Conservation (phyloP, 92 coral and sea anemone species). For the Porites divaricata region DNA sequence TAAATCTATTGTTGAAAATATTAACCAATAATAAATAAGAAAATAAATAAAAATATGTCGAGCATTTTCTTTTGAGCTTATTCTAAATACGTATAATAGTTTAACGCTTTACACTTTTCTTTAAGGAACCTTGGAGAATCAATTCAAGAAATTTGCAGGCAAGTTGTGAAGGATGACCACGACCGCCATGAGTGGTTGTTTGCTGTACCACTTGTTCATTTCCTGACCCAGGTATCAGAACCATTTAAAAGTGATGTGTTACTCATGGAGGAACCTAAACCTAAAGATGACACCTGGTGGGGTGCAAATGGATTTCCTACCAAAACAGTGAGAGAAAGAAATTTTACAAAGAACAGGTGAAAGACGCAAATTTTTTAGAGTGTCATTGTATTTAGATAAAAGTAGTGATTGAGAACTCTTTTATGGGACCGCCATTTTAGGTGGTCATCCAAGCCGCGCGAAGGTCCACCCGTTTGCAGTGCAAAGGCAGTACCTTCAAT, state of each 20-base stretch:
- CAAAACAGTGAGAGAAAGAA: conserved; percentile 25
- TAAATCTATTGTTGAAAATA: no score
- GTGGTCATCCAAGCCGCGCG: no score
- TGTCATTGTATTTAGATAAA: no score
- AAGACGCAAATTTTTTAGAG: not conserved
- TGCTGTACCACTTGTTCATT: conserved; percentile 16
- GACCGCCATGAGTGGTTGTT: conserved; percentile 65
- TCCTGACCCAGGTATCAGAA: not conserved
- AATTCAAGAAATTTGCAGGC: conserved; percentile 48
- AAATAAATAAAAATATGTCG: no score
- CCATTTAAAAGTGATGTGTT: conserved; percentile 54
- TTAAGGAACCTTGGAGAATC: conserved; percentile 54
- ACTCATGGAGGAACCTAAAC: conserved; percentile 50
- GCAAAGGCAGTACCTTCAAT: no score
- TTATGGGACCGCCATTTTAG: no score
- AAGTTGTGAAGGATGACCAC: conserved; percentile 9
- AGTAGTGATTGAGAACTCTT: not conserved
- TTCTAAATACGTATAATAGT: no score
- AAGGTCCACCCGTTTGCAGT: no score
- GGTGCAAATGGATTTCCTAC: conserved; percentile 67
- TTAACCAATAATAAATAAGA: no score
- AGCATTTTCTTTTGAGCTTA: no score
- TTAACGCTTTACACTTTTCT: no score
- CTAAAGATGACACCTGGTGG: conserved; percentile 54
- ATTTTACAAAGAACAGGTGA: conserved; percentile 17